phyloP scores from a whole-genome alignment of 2,888 invertebrate species.

The Sympetrum striolatum region DNA sequence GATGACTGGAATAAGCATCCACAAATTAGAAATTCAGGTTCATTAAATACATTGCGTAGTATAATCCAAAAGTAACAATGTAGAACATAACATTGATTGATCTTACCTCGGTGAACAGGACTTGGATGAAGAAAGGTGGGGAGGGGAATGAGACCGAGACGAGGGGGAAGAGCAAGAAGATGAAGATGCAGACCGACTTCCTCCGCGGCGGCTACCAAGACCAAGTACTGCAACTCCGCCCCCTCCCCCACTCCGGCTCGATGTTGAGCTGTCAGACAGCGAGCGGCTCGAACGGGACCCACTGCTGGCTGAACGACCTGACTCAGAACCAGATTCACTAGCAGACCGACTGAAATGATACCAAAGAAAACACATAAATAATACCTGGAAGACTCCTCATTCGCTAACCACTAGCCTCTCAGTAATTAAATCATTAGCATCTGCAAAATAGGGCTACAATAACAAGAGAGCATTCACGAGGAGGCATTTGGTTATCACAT shows the following conservation, averaged over 20 bases:
- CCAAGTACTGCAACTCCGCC: constrained; percentile 51
- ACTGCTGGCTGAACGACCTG: constrained; percentile 55
- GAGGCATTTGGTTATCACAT: too few species aligned
- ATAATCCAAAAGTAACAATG: neutral
- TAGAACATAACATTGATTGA: constrained; percentile 54
- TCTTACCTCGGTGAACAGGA: constrained; percentile 56
- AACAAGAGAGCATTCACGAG: too few species aligned
- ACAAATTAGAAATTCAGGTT: neutral
- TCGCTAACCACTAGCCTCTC: too few species aligned
- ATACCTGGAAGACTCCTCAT: neutral
- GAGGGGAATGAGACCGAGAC: constrained; percentile 59
- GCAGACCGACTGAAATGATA: constrained; percentile 49
- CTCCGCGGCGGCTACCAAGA: constrained; percentile 64
- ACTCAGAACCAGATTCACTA: constrained; percentile 54
- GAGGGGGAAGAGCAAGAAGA: constrained; percentile 66
- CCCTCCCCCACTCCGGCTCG: constrained; percentile 38
- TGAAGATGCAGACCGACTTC: constrained; percentile 66
- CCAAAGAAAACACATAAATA: neutral
- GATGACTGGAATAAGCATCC: constrained; percentile 30
- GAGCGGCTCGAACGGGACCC: constrained; percentile 52
- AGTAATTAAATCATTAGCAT: too few species aligned
- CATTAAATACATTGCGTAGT: too few species aligned
- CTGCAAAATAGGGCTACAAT: too few species aligned
- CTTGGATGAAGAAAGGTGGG: constrained; percentile 52
- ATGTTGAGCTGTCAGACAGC: constrained; percentile 34